Conservation (phyloP, 2,113 vertebrate genomes). For the Aldabrachelys gigantea region DNA sequence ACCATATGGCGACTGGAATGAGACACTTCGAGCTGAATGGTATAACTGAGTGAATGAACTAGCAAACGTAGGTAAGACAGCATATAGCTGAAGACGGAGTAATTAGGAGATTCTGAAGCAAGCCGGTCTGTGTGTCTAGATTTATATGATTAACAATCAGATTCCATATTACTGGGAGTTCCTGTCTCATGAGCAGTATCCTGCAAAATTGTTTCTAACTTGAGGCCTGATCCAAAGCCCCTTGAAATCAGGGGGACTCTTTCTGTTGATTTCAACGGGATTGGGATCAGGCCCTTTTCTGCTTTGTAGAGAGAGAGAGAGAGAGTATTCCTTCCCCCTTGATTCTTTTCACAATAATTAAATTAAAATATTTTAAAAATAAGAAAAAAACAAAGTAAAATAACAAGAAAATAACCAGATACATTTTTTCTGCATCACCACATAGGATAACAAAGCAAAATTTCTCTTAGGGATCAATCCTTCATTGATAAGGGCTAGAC, state of each 20-base stretch:
- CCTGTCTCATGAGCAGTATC: not conserved
- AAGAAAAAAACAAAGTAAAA: not conserved
- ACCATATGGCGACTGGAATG: rapidly evolving
- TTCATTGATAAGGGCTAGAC: rapidly evolving
- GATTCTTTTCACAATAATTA: rapidly evolving
- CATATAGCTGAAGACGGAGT: not conserved
- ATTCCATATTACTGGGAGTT: not conserved
- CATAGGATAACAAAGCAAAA: not conserved
- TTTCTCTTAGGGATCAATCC: not conserved
- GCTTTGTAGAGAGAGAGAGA: not conserved
- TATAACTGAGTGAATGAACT: not conserved
- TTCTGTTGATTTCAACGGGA: conserved; percentile 2
- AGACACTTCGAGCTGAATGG: not conserved
- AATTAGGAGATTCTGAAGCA: conserved; percentile 10
- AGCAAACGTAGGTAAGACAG: conserved; percentile 3
- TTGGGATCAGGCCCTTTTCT: not conserved
- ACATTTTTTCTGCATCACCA: not conserved
- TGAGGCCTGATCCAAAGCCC: not conserved
- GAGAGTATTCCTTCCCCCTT: rapidly evolving
- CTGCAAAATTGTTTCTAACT: not conserved
- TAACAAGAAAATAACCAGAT: not conserved
- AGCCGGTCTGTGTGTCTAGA: not conserved
- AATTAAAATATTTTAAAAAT: not conserved
- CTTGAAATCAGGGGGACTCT: not conserved
- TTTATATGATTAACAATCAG: not conserved